phyloP scores from a whole-genome alignment of 2,797 vertebrate genomes.

The Geotrypetes seraphini region DNA sequence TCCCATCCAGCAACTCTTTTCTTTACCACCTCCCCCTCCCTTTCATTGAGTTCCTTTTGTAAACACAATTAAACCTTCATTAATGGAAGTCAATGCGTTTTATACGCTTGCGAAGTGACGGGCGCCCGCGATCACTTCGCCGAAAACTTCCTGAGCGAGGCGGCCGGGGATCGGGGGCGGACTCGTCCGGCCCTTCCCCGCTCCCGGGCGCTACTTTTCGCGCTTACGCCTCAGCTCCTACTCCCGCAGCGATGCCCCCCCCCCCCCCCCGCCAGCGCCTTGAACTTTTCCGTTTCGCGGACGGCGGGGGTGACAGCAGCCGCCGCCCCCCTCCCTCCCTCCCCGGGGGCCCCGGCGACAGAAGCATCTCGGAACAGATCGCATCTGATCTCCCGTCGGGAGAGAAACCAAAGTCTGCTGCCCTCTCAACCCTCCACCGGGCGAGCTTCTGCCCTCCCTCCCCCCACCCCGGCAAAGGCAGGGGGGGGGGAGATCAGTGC shows the following conservation, averaged over 20 bases:
- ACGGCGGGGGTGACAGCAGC: too few relatives aligned
- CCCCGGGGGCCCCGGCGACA: too few relatives aligned
- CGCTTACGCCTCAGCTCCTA: too few relatives aligned
- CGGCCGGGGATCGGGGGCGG: too few relatives aligned
- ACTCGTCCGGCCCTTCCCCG: slow-evolving; percentile 1
- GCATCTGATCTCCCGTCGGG: not conserved
- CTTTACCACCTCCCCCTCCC: slow-evolving; percentile 11
- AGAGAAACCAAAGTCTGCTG: too few relatives aligned
- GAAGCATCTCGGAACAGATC: not conserved
- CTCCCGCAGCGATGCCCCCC: not conserved
- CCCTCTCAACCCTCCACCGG: not conserved
- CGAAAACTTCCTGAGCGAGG: too few relatives aligned
- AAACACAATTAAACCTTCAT: too few relatives aligned
- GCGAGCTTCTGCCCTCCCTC: slow-evolving; percentile 1
- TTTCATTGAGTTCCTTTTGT: too few relatives aligned
- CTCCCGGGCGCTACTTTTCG: not conserved
- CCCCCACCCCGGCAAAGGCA: slow-evolving; percentile 8
- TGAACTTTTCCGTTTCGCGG: not conserved
- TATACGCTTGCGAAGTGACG: too few relatives aligned
- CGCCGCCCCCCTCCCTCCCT: not conserved
- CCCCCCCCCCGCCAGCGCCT: not conserved
- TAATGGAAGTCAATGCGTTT: too few relatives aligned
- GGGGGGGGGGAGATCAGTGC: slow-evolving; percentile 4
- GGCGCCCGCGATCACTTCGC: too few relatives aligned
- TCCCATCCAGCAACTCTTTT: too few relatives aligned